These are phyloP conservation scores for Paracanthobrama guichenoti DNA, from an alignment of 2,113 vertebrate species.

Conservation along the genomic window DNA sequence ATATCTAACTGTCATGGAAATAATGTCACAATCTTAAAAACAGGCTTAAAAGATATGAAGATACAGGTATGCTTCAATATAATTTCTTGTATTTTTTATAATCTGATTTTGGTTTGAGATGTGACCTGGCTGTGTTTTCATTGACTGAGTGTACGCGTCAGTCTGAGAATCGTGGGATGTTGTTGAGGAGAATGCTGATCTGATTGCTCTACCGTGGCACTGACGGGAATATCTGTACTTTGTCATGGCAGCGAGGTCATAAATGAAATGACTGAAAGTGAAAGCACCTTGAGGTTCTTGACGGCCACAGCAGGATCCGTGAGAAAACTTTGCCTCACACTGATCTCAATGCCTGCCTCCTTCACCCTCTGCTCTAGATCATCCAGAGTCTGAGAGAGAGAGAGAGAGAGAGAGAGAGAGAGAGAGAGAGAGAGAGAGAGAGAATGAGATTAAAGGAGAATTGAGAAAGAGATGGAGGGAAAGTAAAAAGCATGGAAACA, in stretches of 20 bases:
- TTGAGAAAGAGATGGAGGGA: not conserved
- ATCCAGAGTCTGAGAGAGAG: conserved; percentile 84
- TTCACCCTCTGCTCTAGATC: conserved; percentile 90
- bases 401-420: conserved; percentile 45
- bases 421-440: conserved; percentile 53
- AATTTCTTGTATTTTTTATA: too few species aligned
- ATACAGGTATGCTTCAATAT: too few species aligned
- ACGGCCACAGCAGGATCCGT: conserved; percentile 91
- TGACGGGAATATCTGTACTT: conserved; percentile 38
- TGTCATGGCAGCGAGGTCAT: conserved; percentile 31
- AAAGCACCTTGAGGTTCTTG: conserved; percentile 91
- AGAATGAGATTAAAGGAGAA: conserved; percentile 6
- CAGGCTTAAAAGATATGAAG: too few species aligned
- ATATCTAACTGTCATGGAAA: too few species aligned
- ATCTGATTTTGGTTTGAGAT: too few species aligned
- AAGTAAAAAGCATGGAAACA: conserved; percentile 57
- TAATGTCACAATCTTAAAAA: too few species aligned
- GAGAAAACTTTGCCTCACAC: conserved; percentile 94
- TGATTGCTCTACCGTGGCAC: conserved; percentile 29
- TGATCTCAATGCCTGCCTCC: conserved; percentile 93
- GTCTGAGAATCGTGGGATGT: conserved; percentile 20
- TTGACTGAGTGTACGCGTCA: not conserved
- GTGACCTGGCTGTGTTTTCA: too few species aligned
- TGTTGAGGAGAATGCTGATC: conserved; percentile 3
- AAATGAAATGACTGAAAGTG: conserved; percentile 27